Conservation (phyloP, 2,113 vertebrate species). For the Pongo pygmaeus region DNA sequence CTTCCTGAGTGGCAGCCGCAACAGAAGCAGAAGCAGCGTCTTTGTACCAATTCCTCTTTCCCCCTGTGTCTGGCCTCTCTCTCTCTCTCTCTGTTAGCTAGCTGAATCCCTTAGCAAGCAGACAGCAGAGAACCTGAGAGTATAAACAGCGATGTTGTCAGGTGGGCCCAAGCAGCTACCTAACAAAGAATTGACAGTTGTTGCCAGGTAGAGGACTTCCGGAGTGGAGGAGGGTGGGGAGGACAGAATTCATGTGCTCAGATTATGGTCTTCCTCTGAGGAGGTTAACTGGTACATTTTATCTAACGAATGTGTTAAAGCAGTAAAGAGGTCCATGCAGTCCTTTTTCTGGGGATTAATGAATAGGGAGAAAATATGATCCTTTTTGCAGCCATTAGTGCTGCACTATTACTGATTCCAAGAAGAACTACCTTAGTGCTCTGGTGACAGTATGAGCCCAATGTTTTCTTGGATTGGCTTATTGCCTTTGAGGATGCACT, state of each 20-base stretch:
- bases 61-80: not conserved
- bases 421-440: conserved; percentile 57
- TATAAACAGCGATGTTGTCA: not conserved
- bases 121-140: not conserved
- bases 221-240: not conserved
- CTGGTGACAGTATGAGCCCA: not conserved
- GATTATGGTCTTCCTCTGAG: not conserved
- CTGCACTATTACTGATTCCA: conserved; percentile 58
- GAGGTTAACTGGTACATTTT: conserved; percentile 58
- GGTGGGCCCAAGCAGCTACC: not conserved
- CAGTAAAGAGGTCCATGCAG: conserved; percentile 40
- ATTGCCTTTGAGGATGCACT: conserved; percentile 35
- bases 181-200: not conserved
- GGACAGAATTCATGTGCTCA: not conserved
- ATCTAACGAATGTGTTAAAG: conserved; percentile 53
- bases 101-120: not conserved
- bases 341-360: conserved; percentile 65
- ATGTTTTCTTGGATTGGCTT: conserved; percentile 27
- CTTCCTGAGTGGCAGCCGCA: not conserved
- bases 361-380: conserved; percentile 1
- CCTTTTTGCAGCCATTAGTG: conserved; percentile 58
- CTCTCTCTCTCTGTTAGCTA: not conserved
- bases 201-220: not conserved
- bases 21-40: not conserved
- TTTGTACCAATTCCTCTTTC: not conserved